Evolutionary conservation across 2,113 vertebrate genomes (phyloP).

Genomic region (Daphoenositta chrysoptera): DNA sequence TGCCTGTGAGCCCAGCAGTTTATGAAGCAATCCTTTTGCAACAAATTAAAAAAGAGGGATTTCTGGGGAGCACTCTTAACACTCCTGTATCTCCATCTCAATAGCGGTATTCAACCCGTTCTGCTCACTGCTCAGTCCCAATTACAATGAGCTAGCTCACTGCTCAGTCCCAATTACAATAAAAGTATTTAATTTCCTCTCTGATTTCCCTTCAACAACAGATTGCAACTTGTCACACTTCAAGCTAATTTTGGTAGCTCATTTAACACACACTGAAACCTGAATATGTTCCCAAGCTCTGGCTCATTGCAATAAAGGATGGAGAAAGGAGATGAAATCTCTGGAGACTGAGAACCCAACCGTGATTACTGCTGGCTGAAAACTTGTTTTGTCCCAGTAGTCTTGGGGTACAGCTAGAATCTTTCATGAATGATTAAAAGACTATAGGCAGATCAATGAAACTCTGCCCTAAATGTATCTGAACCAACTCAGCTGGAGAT

Average conservation of each 20-base stretch:
- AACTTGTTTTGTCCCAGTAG: slow-evolving; percentile 57
- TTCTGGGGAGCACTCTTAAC: background rate
- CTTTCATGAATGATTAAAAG: slow-evolving; percentile 60
- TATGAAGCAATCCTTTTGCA: background rate
- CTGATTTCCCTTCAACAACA: slow-evolving; percentile 64
- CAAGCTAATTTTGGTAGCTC: slow-evolving; percentile 59
- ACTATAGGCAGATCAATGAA: slow-evolving; percentile 39
- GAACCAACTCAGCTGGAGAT: background rate
- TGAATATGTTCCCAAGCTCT: slow-evolving; percentile 52
- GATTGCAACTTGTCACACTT: slow-evolving; percentile 53
- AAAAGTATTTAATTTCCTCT: slow-evolving; percentile 66
- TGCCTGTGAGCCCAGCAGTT: background rate
- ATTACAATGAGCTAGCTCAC: slow-evolving; percentile 35
- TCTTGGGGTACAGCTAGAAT: slow-evolving; percentile 32
- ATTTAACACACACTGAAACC: slow-evolving; percentile 55
- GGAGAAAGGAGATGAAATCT: slow-evolving; percentile 52
- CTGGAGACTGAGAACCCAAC: slow-evolving; percentile 26
- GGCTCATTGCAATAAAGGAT: slow-evolving; percentile 49
- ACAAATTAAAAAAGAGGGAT: background rate
- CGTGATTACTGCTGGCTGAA: slow-evolving; percentile 58
- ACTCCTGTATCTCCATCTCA: background rate
- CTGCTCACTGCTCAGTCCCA: slow-evolving; percentile 7
- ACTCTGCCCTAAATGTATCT: slow-evolving; percentile 33
- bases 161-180: slow-evolving; percentile 44
- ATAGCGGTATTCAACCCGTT: slow-evolving; percentile 28